These are phyloP conservation scores for Automeris io DNA, from an alignment of 2,888 invertebrate species.

Conservation along the genomic window DNA sequence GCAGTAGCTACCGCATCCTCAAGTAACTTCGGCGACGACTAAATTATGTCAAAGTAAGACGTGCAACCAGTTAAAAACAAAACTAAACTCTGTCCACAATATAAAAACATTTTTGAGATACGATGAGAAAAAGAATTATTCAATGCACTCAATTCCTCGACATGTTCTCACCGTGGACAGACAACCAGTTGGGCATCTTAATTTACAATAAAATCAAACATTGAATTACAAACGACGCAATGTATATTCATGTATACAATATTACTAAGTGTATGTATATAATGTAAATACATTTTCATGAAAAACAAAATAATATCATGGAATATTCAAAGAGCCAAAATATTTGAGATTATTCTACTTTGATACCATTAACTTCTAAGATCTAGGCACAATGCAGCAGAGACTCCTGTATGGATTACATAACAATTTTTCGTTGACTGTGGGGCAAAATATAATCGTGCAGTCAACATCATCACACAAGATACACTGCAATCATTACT, in stretches of 20 bases:
- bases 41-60: constrained; percentile 71
- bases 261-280: constrained; percentile 75
- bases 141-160: constrained; percentile 53
- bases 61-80: constrained; percentile 61
- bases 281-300: constrained; percentile 77
- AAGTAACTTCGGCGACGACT: constrained; percentile 56
- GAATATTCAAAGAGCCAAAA: constrained; percentile 77
- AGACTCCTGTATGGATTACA: constrained; percentile 75
- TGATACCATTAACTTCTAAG: constrained; percentile 77
- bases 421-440: constrained; percentile 75
- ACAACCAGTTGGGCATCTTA: constrained; percentile 70
- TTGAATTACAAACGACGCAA: constrained; percentile 76
- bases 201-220: constrained; percentile 70
- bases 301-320: constrained; percentile 77
- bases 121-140: constrained; percentile 30
- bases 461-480: constrained; percentile 62
- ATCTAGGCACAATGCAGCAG: constrained; percentile 79
- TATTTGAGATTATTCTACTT: constrained; percentile 76
- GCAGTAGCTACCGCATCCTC: constrained; percentile 52
- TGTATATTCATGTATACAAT: constrained; percentile 75
- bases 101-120: constrained; percentile 27
- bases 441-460: constrained; percentile 56
- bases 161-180: constrained; percentile 45
- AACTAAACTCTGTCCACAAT: constrained; percentile 47
- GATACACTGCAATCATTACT: constrained; percentile 48